Evolutionary conservation across 2,888 invertebrate species (phyloP), one percentile per base, ranked within the genome.

Genomic region (Pseudanteris insignis): DNA sequence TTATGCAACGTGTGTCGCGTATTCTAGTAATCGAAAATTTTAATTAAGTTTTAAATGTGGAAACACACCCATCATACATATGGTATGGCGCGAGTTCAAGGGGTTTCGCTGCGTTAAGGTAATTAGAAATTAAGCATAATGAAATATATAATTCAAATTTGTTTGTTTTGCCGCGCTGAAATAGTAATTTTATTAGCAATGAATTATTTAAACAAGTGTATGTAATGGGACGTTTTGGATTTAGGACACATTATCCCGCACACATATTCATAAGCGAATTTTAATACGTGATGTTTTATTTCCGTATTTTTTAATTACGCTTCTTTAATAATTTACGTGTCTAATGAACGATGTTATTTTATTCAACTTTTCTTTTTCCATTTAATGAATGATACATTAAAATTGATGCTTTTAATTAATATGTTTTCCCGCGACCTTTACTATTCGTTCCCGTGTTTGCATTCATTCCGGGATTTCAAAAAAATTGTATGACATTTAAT

Each of bases 181-280:
- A 60, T 60, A 60, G 53, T 53, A 36, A 60, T 60, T 59, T 54
- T 60, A 60, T 60, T 60, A 60, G 53, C 53, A 53, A 59, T 59
- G 41, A 59, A 59, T 53, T 59, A 53, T 59, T 59, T 59, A 59
- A 59, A 53, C 59, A 59, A 59, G 53, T 59, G 59, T 47, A 53
- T 53, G 36, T 59, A 59, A 59, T 59, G 59, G 59, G 59, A 43
- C 36, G 47, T 53, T 59, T 53, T 36, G 36, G 59, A 53, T 41
- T 59, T 53, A 59, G 51, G 47, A 59, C 26, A 47, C 47, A 59
- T 59, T 51, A 51, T 34, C 51, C 10, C 26, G 40, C 51, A 33
- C 34, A 51, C 40, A 51, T 34, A 58, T 50, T 58, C 58, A 11
- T 58, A 58, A 58, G 51, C 40, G 58, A 58, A 58, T 46, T 58